Evolutionary conservation across 2,888 invertebrate genomes (phyloP).

Genomic region (Celastrina argiolus): DNA sequence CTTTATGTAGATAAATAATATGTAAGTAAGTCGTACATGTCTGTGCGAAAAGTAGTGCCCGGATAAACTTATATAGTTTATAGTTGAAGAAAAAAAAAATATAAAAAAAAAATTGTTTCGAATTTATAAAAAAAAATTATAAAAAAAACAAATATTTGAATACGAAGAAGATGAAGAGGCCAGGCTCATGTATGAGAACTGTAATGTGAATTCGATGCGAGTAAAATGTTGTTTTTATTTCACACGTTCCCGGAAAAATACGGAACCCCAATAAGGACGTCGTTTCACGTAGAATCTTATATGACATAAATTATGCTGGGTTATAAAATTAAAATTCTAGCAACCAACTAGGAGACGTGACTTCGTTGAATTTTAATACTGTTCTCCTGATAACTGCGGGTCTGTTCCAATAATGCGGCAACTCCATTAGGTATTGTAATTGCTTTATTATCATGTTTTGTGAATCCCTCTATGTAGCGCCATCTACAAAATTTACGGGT

Average conservation of each 20-base stretch:
- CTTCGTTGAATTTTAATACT: slow-evolving; percentile 38
- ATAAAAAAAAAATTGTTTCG: too few species aligned
- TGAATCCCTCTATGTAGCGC: neutral
- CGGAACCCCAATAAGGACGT: neutral
- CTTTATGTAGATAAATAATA: too few species aligned
- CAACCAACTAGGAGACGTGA: slow-evolving; percentile 41
- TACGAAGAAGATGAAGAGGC: too few species aligned
- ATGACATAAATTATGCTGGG: slow-evolving; percentile 40
- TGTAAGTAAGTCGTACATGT: too few species aligned
- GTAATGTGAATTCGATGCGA: too few species aligned
- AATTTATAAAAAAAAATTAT: too few species aligned
- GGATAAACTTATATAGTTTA: too few species aligned
- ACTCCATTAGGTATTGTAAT: slow-evolving; percentile 1
- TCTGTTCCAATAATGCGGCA: slow-evolving; percentile 21
- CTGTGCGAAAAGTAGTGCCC: too few species aligned
- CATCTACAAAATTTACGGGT: neutral
- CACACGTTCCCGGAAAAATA: neutral
- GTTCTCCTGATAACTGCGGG: slow-evolving; percentile 15
- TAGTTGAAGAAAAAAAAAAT: too few species aligned
- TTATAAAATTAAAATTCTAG: slow-evolving; percentile 58
- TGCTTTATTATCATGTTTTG: slow-evolving; percentile 6
- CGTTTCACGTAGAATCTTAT: slow-evolving; percentile 27
- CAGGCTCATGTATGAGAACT: too few species aligned
- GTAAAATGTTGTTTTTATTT: too few species aligned
- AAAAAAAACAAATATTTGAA: too few species aligned